Evolutionary conservation across 2,797 vertebrate genomes (phyloP).

Genomic region (Rhabdophis nuchalis): DNA sequence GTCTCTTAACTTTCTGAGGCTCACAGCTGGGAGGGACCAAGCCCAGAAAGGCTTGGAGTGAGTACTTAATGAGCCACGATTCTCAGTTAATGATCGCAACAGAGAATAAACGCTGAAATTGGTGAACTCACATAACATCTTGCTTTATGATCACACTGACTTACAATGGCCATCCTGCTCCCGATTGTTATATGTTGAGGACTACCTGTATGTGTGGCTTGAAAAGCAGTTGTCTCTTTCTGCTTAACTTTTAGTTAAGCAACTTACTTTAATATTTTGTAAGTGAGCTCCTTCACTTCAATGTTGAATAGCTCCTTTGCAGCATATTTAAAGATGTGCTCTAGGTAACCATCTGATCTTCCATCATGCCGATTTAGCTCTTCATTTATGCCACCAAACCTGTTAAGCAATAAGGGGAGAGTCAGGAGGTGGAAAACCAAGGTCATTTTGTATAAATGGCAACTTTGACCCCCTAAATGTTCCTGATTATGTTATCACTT

Average conservation of each 20-base stretch:
- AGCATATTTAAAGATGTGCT: slow-evolving; percentile 89
- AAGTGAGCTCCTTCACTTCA: slow-evolving; percentile 87
- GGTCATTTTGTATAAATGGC: neutral
- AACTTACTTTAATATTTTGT: slow-evolving; percentile 85
- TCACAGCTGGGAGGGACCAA: neutral
- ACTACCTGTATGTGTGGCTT: neutral
- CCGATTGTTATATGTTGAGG: neutral
- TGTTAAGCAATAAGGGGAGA: slow-evolving; percentile 50
- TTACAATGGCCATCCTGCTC: neutral
- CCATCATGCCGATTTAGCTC: slow-evolving; percentile 79
- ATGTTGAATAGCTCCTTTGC: slow-evolving; percentile 90
- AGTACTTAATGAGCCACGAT: neutral
- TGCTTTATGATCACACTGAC: neutral
- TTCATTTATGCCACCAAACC: slow-evolving; percentile 79
- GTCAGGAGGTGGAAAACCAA: neutral
- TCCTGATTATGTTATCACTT: neutral
- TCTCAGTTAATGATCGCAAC: neutral
- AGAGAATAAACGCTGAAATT: neutral
- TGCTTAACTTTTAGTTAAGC: accelerated
- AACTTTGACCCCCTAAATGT: neutral
- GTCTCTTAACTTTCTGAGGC: neutral
- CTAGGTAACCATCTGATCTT: slow-evolving; percentile 88
- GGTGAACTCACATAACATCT: neutral
- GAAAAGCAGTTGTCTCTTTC: neutral
- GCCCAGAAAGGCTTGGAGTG: neutral